Evolutionary conservation across 2,888 invertebrate species (phyloP), one percentile per base, ranked within the genome.

Genomic region (Amphipyra berbera): DNA sequence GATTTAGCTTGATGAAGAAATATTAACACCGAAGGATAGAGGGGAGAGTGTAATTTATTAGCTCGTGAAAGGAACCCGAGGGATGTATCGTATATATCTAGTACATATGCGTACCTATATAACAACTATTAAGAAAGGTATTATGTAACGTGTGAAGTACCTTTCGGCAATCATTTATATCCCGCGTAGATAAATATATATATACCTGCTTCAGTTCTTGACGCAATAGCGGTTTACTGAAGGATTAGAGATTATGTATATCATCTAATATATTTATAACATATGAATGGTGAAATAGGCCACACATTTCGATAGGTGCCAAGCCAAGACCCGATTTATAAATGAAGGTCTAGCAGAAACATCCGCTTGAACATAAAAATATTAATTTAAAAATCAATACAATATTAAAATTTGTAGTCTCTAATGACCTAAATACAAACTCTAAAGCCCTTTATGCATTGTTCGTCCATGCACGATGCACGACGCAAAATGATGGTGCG

Each of bases 31-130:
- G 42, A 42, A 54, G 60, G 60, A 45, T 56, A 59, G n/a, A n/a
- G 35, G 62, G 61, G 48, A 49, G 54, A 56, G 44, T 52, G 55
- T 53, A 62, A 78, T 73, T 68, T 73, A 75, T 73, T 62, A 66
- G 46, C 14, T 14, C n/a, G 53, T 63, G 61, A 59, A 61, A 60
- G 53, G 56, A 59, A 53, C 68, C 63, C 61, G 40, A 59, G 63
- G 48, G 48, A 45, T 54, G 30, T 55, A 21, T 38, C 35, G 37
- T 30, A 53, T 40, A 42, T 30, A 42, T 6, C 35, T 27, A 14
- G 33, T 44, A 45, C n/a, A 42, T 49, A 21, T 13, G 40, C 27
- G 12, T 45, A 47, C 35, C 3, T 33, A 6, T 49, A 44, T 44
- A 38, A 53, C 27, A 60, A 52, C 37, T 53, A 58, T 42, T 27